Percentiles rank a stretch among this genome's conserved stretches.
phyloP scores from a whole-genome alignment of 1,140 invertebrate genomes.

The Drosophila nasuta region DNA sequence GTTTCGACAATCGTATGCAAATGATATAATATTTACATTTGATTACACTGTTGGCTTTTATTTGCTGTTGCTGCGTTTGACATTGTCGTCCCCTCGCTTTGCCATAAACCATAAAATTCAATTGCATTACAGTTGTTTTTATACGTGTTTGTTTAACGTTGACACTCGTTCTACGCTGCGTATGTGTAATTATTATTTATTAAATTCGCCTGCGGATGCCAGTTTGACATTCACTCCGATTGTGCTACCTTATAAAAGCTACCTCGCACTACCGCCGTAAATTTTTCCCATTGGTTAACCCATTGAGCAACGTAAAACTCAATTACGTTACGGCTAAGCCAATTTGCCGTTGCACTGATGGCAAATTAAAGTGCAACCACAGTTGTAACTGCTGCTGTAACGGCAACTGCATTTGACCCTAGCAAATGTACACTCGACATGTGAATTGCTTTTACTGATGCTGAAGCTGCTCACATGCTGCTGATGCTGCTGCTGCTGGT shows the following conservation, averaged over 20 bases:
- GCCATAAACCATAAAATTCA: constrained; percentile 45
- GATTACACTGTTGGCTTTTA: constrained; percentile 33
- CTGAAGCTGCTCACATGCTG: constrained; percentile 7
- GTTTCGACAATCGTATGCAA: constrained; percentile 46
- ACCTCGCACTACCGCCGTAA: background rate
- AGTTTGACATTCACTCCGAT: background rate
- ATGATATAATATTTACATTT: constrained; percentile 51
- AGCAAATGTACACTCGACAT: constrained; percentile 24
- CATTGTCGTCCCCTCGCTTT: background rate
- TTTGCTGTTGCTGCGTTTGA: background rate
- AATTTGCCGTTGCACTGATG: constrained; percentile 39
- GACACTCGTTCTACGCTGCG: constrained; percentile 1
- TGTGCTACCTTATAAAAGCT: background rate
- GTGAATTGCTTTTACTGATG: background rate
- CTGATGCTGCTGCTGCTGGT: constrained; percentile 15
- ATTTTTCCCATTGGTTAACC: constrained; percentile 9
- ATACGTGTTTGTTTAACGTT: constrained; percentile 3
- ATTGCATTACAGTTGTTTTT: constrained; percentile 33
- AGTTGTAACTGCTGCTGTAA: constrained; percentile 15
- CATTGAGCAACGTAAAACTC: constrained; percentile 58
- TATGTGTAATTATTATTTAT: constrained; percentile 42
- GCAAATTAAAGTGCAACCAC: constrained; percentile 44
- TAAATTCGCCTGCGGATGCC: constrained; percentile 10
- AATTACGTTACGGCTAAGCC: constrained; percentile 54
- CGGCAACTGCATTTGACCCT: constrained; percentile 12